phyloP scores from a whole-genome alignment of 1,140 invertebrate genomes.

The Drosophila mojavensis region DNA sequence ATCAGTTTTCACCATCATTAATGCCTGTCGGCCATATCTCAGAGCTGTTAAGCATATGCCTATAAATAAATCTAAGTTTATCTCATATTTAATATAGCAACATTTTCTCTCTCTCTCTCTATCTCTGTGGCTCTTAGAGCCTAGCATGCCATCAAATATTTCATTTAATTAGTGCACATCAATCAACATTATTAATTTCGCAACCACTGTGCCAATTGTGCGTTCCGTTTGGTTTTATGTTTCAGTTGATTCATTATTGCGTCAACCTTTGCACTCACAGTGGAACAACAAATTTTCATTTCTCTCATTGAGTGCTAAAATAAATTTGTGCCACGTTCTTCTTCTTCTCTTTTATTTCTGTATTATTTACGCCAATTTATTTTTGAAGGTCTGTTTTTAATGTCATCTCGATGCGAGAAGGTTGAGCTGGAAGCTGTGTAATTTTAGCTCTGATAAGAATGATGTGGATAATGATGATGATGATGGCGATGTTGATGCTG shows the following conservation, averaged over 20 bases:
- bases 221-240: conserved; percentile 36
- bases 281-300: conserved; percentile 21
- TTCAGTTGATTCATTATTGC: conserved; percentile 50
- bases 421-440: not conserved
- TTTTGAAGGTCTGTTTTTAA: conserved; percentile 57
- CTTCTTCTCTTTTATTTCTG: conserved; percentile 15
- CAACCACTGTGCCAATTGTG: conserved; percentile 42
- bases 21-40: no score
- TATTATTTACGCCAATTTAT: conserved; percentile 75
- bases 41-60: no score
- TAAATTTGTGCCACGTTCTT: conserved; percentile 51
- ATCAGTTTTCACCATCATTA: no score
- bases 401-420: conserved; percentile 30
- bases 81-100: no score
- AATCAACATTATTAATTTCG: not conserved
- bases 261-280: conserved; percentile 12
- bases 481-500: conserved; percentile 10
- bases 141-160: not conserved
- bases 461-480: conserved; percentile 26
- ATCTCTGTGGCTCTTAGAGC: not conserved
- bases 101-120: no score
- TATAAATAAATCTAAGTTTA: no score
- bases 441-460: conserved; percentile 27
- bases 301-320: conserved; percentile 62
- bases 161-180: conserved; percentile 39